These are phyloP conservation scores for Tipula helvola DNA, from an alignment of 2,888 invertebrate species.

Conservation along the genomic window DNA sequence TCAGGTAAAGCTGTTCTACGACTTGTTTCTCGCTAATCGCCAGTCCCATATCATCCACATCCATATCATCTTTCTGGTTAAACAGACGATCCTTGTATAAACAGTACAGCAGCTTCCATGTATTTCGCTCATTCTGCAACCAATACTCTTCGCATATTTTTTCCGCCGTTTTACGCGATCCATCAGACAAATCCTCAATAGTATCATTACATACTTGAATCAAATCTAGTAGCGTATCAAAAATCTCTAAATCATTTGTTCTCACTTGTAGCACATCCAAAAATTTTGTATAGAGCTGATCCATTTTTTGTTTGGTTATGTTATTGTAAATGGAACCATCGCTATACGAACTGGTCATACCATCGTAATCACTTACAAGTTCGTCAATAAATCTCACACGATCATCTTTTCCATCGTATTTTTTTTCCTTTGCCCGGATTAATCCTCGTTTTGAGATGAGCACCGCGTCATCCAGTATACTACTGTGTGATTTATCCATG, in stretches of 20 bases:
- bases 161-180: conserved; percentile 12
- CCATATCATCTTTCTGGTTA: conserved; percentile 30
- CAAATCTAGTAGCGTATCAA: conserved; percentile 19
- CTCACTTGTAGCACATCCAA: conserved; percentile 30
- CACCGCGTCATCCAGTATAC: background rate
- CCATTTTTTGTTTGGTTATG: conserved; percentile 23
- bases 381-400: background rate
- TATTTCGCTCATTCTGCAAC: conserved; percentile 73
- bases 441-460: conserved; percentile 9
- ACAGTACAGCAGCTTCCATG: conserved; percentile 74
- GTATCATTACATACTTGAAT: conserved; percentile 17
- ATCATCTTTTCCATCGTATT: background rate
- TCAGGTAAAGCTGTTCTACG: conserved; percentile 33
- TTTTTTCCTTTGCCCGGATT: background rate
- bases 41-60: conserved; percentile 29
- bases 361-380: background rate
- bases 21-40: conserved; percentile 43
- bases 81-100: conserved; percentile 68
- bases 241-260: conserved; percentile 21
- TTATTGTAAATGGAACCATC: background rate
- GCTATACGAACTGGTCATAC: background rate
- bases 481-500: background rate
- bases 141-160: conserved; percentile 32
- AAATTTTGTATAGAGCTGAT: conserved; percentile 29
- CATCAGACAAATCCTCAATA: conserved; percentile 17